Percentiles rank a stretch among this genome's conserved stretches.
These are phyloP conservation scores for Stomatorhinus ivindoensis DNA, from an alignment of 2,113 vertebrate species.

Conservation along the genomic window DNA sequence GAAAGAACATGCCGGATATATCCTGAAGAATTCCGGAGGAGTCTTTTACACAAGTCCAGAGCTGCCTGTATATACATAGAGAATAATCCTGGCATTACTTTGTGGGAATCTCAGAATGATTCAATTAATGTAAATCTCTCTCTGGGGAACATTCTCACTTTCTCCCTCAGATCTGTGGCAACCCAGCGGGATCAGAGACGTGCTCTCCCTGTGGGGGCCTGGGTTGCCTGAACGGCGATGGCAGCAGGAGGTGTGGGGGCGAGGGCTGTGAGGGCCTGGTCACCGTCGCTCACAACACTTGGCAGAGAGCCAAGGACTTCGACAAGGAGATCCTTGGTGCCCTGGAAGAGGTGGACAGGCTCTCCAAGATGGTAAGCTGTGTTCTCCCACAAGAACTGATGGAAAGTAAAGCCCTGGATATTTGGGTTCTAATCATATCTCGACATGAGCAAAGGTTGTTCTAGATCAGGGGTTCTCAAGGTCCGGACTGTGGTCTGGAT, in stretches of 20 bases:
- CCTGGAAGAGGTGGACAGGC: slow-evolving; percentile 85
- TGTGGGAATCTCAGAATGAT: not conserved
- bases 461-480: not conserved
- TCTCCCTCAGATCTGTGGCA: slow-evolving; percentile 74
- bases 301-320: slow-evolving; percentile 75
- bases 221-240: slow-evolving; percentile 66
- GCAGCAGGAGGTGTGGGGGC: slow-evolving; percentile 71
- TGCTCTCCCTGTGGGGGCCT: slow-evolving; percentile 75
- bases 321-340: slow-evolving; percentile 77
- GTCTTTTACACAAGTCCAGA: not conserved
- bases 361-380: slow-evolving; percentile 79
- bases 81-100: not conserved
- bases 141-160: not conserved
- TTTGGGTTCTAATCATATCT: not conserved
- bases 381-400: not conserved
- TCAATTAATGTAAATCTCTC: not conserved
- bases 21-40: not conserved
- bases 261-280: slow-evolving; percentile 74
- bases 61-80: not conserved
- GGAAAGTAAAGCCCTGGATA: not conserved
- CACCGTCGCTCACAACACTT: slow-evolving; percentile 60
- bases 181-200: slow-evolving; percentile 57
- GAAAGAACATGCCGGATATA: not conserved
- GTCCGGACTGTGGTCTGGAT: not conserved
- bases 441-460: not conserved